Conservation (phyloP, 1,140 invertebrate genomes). For the Cataglyphis hispanica region DNA sequence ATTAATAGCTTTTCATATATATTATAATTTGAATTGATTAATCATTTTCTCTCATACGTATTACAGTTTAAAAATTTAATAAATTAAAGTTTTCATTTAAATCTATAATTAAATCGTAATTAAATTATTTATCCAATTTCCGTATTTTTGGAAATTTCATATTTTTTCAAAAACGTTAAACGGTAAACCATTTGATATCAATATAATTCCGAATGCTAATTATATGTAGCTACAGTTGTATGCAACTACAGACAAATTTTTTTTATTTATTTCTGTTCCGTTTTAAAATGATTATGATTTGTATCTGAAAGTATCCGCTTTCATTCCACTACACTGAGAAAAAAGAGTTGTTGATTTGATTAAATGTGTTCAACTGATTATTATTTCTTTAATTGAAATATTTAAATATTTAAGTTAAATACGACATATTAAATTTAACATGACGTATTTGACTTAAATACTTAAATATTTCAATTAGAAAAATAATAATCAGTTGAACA, state of each 20-base stretch:
- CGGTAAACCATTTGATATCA: not conserved
- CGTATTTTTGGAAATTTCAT: not conserved
- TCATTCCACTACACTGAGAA: not conserved
- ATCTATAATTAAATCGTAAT: not conserved
- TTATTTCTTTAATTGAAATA: too few species aligned
- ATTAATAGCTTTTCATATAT: conserved; percentile 24
- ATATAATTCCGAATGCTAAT: not conserved
- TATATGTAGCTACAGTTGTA: not conserved
- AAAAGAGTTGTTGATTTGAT: too few species aligned
- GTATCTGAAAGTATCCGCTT: conserved; percentile 6
- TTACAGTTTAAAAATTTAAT: not conserved
- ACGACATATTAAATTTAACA: too few species aligned
- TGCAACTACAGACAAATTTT: not conserved
- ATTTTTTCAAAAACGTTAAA: not conserved
- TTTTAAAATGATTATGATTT: conserved; percentile 4
- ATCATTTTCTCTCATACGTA: conserved; percentile 1
- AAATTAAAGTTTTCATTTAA: not conserved
- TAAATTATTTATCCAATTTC: not conserved
- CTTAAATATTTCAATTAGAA: too few species aligned
- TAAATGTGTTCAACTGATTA: too few species aligned
- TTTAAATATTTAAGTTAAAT: too few species aligned
- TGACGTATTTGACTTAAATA: too few species aligned
- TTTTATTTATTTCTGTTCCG: not conserved
- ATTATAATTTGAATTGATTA: conserved; percentile 16
- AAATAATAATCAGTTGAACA: too few species aligned